Base-by-base conservation (phyloP, 2,888 invertebrate species). In the Oscheius sp. region DNA sequence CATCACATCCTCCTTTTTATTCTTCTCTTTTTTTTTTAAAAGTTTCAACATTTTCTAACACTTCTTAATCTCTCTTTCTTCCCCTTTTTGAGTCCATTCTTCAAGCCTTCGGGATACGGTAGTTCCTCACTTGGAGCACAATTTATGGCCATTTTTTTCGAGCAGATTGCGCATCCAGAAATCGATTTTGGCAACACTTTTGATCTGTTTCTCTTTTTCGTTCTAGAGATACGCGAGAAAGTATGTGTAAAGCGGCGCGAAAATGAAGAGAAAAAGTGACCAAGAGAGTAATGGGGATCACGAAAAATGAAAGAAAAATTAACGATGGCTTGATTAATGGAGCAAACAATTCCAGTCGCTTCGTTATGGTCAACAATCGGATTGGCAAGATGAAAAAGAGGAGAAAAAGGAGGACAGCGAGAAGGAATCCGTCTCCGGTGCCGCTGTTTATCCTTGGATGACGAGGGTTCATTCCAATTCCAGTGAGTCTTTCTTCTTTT, bases 401-500 rank as follows among this genome's bases (percentile, higher is more conserved):
- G 75, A 77, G 27, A 53, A 65, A 10, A 70, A 74, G 31, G 69
- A 72, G 53, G 78, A 70, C 17, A 78, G 75, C 10, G 61, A 63
- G 23, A 67, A 72, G 42, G 80, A 77, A 15, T 78, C 73, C 27
- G 46, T 52, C 17, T 72, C 67, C 8, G 72, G 72, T 3, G 75
- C 78, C n/a, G 79, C 81, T n/a, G 79, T 85, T 31, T 86, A 83
- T 69, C 85, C 86, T 4, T 86, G 86, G 86, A 86, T 86, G 86
- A 86, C 83, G 3, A 70, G 84, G 23, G 86, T 85, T 6, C 86
- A 86, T 70, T 85, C 85, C 42, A 82, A 75, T 33, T 78, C 76
- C 64, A 76, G 85, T 46, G 61, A 48, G 68, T 46, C 45, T 34
- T 17, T 58, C 17, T 31, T 8, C 25, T n/a, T n/a, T n/a, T n/a